These are phyloP conservation scores for Diplogasteroides magnus DNA, from an alignment of 1,140 invertebrate genomes.

Conservation along the genomic window DNA sequence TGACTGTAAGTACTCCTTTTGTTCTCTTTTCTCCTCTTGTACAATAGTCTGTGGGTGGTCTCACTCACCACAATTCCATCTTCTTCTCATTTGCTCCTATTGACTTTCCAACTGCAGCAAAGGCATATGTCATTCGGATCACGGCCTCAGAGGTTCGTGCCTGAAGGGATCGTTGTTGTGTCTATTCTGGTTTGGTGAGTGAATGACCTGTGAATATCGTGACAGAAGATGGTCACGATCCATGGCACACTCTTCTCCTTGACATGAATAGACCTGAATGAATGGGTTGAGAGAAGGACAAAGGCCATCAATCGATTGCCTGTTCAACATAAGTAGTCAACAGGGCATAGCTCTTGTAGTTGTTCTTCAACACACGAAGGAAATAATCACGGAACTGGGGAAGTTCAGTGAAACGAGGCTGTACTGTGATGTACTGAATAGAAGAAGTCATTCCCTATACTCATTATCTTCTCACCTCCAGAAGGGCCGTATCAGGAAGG, in stretches of 20 bases:
- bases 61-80: constrained; percentile 30
- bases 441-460: background rate
- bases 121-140: constrained; percentile 44
- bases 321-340: constrained; percentile 44
- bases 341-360: constrained; percentile 49
- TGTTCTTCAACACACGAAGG: constrained; percentile 43
- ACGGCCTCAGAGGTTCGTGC: constrained; percentile 36
- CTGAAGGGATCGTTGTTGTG: constrained; percentile 17
- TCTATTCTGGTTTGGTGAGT: background rate
- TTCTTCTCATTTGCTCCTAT: constrained; percentile 36
- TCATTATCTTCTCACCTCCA: no score
- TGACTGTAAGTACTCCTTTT: constrained; percentile 30
- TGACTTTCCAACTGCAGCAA: constrained; percentile 37
- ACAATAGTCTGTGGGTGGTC: no score
- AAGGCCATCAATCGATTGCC: constrained; percentile 28
- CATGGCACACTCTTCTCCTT: constrained; percentile 11
- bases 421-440: constrained; percentile 22
- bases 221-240: constrained; percentile 2
- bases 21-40: no score
- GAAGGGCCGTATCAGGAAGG: constrained; percentile 16
- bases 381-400: constrained; percentile 48
- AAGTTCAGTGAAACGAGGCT: constrained; percentile 35
- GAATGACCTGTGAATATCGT: background rate
- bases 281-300: background rate
- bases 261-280: constrained; percentile 20